Percentiles rank a stretch among this genome's conserved stretches.
Evolutionary conservation across 2,113 vertebrate species (phyloP).

Genomic region (Eulacestoma nigropectus): DNA sequence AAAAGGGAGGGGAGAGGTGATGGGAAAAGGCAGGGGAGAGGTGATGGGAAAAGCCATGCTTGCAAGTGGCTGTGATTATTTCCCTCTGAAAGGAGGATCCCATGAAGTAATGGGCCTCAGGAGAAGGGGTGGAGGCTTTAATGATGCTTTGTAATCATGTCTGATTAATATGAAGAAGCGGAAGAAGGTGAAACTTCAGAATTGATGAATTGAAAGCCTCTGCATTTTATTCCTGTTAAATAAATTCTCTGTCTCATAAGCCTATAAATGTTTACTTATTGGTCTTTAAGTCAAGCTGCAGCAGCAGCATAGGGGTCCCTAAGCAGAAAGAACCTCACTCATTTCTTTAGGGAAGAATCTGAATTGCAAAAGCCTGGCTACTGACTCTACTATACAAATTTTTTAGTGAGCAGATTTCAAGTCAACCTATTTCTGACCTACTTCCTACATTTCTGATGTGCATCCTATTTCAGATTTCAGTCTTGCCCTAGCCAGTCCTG

Average conservation of each 20-base stretch:
- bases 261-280: neutral
- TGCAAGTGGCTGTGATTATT: neutral
- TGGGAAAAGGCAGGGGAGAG: neutral
- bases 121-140: neutral
- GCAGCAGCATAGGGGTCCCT: neutral
- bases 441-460: neutral
- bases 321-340: neutral
- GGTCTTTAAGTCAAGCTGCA: neutral
- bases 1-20: neutral
- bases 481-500: neutral
- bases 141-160: neutral
- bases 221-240: neutral
- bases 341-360: neutral
- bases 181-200: constrained; percentile 1
- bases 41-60: neutral
- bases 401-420: neutral
- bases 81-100: neutral
- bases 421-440: neutral
- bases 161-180: neutral
- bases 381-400: neutral
- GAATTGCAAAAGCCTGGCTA: neutral
- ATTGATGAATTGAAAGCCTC: neutral
- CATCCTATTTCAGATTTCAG: neutral
- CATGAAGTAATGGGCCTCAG: neutral
- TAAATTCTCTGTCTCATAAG: neutral